phyloP scores from a whole-genome alignment of 1,140 invertebrate genomes.

The Chironomus tepperi region DNA sequence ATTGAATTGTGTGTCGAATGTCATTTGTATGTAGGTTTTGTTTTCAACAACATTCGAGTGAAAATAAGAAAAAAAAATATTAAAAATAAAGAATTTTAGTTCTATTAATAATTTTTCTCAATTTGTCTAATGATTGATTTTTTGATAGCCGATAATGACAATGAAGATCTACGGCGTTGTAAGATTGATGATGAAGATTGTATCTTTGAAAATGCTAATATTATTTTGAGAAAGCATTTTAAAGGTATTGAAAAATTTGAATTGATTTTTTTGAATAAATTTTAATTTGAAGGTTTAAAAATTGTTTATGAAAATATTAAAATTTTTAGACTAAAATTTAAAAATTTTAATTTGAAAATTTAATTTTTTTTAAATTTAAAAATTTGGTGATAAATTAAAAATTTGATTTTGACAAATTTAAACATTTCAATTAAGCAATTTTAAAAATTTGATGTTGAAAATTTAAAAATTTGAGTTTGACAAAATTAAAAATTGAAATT shows the following conservation, averaged over 20 bases:
- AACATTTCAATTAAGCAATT: too few species aligned
- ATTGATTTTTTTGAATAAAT: not conserved
- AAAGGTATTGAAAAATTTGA: not conserved
- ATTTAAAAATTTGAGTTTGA: too few species aligned
- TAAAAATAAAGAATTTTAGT: too few species aligned
- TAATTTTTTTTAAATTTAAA: too few species aligned
- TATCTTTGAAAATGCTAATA: not conserved
- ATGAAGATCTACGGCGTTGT: not conserved
- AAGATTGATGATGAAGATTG: constrained; percentile 8
- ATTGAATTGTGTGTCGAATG: not conserved
- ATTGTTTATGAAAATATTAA: too few species aligned
- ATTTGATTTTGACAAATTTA: too few species aligned
- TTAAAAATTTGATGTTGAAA: too few species aligned
- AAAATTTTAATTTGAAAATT: too few species aligned
- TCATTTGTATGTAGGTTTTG: constrained; percentile 7
- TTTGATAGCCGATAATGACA: not conserved
- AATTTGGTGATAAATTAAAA: too few species aligned
- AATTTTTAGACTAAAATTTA: too few species aligned
- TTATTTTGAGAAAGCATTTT: not conserved
- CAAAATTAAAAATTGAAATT: too few species aligned
- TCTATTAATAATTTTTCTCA: not conserved
- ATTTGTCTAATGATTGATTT: not conserved
- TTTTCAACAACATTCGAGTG: not conserved
- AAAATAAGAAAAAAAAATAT: not conserved
- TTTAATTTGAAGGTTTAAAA: too few species aligned